A percentile compares a stretch with the other conserved stretches of the same genome.
Conservation (phyloP, 1,140 invertebrate genomes). For the Drosophila mauritiana region DNA sequence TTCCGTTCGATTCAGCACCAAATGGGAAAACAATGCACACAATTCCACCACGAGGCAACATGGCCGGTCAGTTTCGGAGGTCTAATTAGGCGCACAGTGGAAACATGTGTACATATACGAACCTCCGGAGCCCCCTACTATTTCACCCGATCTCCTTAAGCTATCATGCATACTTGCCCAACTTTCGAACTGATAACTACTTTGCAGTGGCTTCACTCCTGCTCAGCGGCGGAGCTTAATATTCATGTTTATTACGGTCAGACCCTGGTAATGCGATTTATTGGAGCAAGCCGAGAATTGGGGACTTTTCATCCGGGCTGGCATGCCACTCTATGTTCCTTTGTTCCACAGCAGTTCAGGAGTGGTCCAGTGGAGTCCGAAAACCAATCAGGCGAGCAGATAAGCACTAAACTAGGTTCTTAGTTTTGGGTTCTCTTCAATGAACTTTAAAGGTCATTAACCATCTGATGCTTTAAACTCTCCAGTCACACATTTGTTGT, state of each 20-base stretch:
- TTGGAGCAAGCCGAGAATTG: conserved; percentile 6
- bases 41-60: conserved; percentile 15
- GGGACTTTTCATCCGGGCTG: background rate
- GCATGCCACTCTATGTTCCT: background rate
- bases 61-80: background rate
- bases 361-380: background rate
- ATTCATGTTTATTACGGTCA: conserved; percentile 63
- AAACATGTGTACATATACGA: conserved; percentile 29
- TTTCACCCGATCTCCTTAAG: conserved; percentile 13
- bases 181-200: background rate
- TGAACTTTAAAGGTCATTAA: background rate
- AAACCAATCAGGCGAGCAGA: background rate
- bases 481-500: too few species aligned
- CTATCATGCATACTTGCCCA: background rate
- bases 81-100: conserved; percentile 64
- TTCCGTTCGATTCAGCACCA: conserved; percentile 18
- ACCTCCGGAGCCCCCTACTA: background rate
- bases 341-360: background rate
- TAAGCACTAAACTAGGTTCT: background rate
- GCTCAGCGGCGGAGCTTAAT: conserved; percentile 36
- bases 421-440: background rate
- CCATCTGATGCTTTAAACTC: background rate
- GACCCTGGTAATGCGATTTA: conserved; percentile 20
- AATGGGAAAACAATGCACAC: conserved; percentile 33
- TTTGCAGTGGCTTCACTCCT: conserved; percentile 28